These are phyloP conservation scores for Gallinago paraguaiae DNA, from an alignment of 2,113 vertebrate species.

Conservation along the genomic window DNA sequence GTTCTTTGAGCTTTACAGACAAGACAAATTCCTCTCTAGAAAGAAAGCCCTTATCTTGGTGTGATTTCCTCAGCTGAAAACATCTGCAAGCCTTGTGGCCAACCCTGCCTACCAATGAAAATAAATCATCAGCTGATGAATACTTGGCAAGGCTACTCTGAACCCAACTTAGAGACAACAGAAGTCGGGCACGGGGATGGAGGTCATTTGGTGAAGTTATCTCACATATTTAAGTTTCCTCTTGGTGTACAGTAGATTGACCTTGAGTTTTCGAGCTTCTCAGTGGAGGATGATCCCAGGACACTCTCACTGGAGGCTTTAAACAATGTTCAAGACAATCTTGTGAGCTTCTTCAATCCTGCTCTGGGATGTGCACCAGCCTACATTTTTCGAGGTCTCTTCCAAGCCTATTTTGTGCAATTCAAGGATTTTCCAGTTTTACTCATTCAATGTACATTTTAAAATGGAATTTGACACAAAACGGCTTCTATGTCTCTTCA, in stretches of 20 bases:
- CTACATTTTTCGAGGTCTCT: background rate
- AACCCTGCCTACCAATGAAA: background rate
- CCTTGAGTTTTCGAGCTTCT: background rate
- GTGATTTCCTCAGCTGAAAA: background rate
- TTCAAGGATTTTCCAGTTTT: conserved; percentile 1
- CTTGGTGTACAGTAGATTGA: background rate
- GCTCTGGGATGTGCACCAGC: background rate
- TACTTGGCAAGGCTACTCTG: background rate
- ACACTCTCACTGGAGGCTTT: background rate
- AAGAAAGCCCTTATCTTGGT: background rate
- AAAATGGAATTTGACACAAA: background rate
- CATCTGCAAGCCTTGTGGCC: background rate
- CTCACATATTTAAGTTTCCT: background rate
- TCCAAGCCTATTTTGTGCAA: background rate
- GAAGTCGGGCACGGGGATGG: background rate
- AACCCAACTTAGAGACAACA: background rate
- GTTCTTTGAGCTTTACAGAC: background rate
- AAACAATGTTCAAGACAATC: background rate
- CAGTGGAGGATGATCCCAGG: background rate
- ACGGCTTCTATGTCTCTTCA: background rate
- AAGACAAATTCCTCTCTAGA: background rate
- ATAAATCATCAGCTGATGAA: background rate
- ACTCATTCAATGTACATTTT: background rate
- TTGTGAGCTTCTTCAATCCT: background rate
- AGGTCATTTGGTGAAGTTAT: background rate